Conservation (phyloP, 92 coral and sea anemone genomes). For the Scolanthus callimorphus region DNA sequence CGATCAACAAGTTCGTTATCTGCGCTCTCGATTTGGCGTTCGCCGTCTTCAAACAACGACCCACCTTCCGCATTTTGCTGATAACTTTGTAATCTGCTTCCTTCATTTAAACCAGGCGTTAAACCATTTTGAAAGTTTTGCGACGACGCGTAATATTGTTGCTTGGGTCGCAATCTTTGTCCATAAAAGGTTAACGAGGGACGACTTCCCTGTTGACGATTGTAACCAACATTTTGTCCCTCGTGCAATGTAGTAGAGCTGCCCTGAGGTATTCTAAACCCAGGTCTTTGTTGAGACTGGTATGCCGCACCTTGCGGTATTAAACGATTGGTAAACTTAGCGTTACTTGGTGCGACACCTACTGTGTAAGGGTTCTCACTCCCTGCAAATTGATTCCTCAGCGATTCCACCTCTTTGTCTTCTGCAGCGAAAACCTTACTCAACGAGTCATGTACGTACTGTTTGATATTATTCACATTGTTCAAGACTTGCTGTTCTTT, state of each 20-base stretch:
- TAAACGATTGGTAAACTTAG: background rate
- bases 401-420: conserved; percentile 31
- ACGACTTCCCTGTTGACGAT: too few species aligned
- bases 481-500: conserved; percentile 42
- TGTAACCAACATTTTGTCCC: too few species aligned
- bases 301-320: background rate
- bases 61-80: background rate
- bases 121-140: background rate
- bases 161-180: background rate
- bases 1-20: background rate
- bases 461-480: conserved; percentile 33
- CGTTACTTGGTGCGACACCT: background rate
- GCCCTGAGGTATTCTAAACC: background rate
- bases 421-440: conserved; percentile 43
- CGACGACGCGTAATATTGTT: background rate
- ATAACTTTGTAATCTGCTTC: background rate
- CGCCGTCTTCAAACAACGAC: background rate
- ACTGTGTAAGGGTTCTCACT: conserved; percentile 16
- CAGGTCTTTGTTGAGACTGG: background rate
- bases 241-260: background rate
- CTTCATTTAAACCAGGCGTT: background rate
- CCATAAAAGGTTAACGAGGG: background rate
- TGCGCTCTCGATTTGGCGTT: background rate
- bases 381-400: conserved; percentile 13
- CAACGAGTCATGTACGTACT: conserved; percentile 41